A percentile compares a stretch with the other conserved stretches of the same genome.
Conservation (phyloP, 2,888 invertebrate genomes). For the Calliopum simillimum region DNA sequence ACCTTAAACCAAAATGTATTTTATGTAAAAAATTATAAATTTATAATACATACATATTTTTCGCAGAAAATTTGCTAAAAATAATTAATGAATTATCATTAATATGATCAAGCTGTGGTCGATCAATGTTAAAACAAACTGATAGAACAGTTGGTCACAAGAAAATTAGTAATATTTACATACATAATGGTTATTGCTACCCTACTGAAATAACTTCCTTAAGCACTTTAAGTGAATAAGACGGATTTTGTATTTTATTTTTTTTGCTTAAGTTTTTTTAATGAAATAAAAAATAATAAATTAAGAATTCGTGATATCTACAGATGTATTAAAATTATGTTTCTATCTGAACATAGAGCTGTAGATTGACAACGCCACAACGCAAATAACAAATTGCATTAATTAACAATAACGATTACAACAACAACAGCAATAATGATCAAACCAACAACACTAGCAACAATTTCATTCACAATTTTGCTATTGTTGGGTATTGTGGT, state of each 20-base stretch:
- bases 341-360: background rate
- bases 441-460: slow-evolving; percentile 15
- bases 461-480: slow-evolving; percentile 3
- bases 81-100: too few species aligned
- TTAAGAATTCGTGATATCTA: slow-evolving; percentile 18
- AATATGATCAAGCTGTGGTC: too few species aligned
- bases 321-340: background rate
- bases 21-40: too few species aligned
- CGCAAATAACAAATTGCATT: slow-evolving; percentile 26
- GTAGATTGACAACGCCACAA: background rate
- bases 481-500: slow-evolving; percentile 2
- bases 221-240: too few species aligned
- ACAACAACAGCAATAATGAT: slow-evolving; percentile 14
- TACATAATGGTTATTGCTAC: too few species aligned
- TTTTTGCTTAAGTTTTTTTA: background rate
- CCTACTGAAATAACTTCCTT: too few species aligned
- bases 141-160: too few species aligned
- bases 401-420: slow-evolving; percentile 25
- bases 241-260: background rate
- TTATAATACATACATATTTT: too few species aligned
- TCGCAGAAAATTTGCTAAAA: slow-evolving; percentile 6
- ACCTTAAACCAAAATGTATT: too few species aligned
- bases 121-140: too few species aligned
- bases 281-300: background rate
- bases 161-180: too few species aligned